phyloP scores from a whole-genome alignment of 1,140 invertebrate species.

The Lineus longissimus region DNA sequence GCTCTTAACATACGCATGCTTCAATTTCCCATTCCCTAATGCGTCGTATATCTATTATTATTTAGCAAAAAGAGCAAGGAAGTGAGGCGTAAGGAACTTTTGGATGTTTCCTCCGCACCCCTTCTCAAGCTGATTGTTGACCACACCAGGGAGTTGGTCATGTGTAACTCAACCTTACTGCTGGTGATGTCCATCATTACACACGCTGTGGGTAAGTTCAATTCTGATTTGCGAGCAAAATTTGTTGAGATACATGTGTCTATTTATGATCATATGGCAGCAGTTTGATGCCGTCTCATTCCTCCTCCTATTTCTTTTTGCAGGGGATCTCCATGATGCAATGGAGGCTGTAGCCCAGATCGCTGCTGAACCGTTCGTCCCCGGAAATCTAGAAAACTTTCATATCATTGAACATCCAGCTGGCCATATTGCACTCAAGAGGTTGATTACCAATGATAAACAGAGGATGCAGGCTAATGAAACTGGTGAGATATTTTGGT shows the following conservation, averaged over 20 bases:
- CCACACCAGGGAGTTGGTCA: constrained; percentile 67
- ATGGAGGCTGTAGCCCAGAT: constrained; percentile 44
- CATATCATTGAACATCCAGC: constrained; percentile 74
- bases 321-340: constrained; percentile 42
- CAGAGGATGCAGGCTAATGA: constrained; percentile 40
- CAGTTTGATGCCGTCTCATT: background rate
- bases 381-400: constrained; percentile 47
- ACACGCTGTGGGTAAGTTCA: constrained; percentile 55
- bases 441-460: constrained; percentile 68
- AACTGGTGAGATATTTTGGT: constrained; percentile 23
- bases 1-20: too few species aligned
- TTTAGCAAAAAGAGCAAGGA: constrained; percentile 75
- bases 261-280: background rate
- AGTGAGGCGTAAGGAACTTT: constrained; percentile 69
- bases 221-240: too few species aligned
- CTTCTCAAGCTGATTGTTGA: constrained; percentile 63
- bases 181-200: constrained; percentile 69
- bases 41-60: constrained; percentile 12
- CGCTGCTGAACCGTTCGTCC: constrained; percentile 41
- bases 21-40: too few species aligned
- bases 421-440: constrained; percentile 75
- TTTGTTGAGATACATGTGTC: too few species aligned
- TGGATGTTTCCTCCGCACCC: constrained; percentile 62
- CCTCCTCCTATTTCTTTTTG: background rate
- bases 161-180: constrained; percentile 65